These are phyloP conservation scores for Chrysomela aeneicollis DNA, from an alignment of 2,888 invertebrate species.

Conservation along the genomic window DNA sequence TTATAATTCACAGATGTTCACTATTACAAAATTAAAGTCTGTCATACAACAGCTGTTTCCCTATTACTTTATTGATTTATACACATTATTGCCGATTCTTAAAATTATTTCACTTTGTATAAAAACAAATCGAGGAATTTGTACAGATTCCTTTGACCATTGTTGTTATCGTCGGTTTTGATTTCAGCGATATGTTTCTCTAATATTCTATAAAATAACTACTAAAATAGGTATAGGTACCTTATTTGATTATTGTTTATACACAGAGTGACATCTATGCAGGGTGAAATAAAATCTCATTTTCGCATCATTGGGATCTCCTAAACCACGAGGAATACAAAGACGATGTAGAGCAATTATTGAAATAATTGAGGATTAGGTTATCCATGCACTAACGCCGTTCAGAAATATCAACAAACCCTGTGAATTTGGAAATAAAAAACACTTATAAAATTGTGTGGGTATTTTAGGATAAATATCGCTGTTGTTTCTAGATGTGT, in stretches of 20 bases:
- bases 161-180: conserved; percentile 31
- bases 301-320: too few relatives aligned
- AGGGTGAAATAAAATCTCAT: neutral
- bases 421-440: too few relatives aligned
- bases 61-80: neutral
- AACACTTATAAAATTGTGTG: too few relatives aligned
- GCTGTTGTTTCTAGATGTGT: too few relatives aligned
- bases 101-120: conserved; percentile 33
- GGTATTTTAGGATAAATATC: too few relatives aligned
- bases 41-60: neutral
- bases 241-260: conserved; percentile 44
- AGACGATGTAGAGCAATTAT: too few relatives aligned
- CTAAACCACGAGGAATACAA: too few relatives aligned
- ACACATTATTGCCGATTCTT: neutral
- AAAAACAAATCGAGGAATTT: conserved; percentile 36
- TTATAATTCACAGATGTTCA: too few relatives aligned
- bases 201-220: conserved; percentile 20
- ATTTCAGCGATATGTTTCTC: conserved; percentile 34
- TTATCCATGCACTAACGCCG: too few relatives aligned
- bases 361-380: too few relatives aligned
- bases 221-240: too few relatives aligned
- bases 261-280: conserved; percentile 42
- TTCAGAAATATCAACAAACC: too few relatives aligned
- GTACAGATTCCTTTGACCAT: conserved; percentile 39
- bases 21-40: neutral